These are phyloP conservation scores for Alviniconcha marisindica DNA, from an alignment of 1,140 invertebrate genomes.

Conservation along the genomic window DNA sequence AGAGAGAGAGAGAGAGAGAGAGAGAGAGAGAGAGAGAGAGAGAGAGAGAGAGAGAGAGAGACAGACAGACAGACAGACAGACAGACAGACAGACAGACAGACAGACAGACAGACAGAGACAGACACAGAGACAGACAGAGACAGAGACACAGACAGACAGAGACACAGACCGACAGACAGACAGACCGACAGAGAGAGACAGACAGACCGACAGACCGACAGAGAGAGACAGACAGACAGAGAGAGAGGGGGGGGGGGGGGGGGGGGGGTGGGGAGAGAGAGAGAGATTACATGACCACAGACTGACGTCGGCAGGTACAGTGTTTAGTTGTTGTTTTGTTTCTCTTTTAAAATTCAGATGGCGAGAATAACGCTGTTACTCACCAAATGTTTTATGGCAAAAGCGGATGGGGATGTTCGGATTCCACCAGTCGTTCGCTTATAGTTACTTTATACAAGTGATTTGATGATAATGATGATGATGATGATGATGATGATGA, in stretches of 20 bases:
- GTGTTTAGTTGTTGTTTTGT: neutral
- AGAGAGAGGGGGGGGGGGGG: neutral
- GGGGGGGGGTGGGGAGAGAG: too few species aligned
- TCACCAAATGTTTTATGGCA: too few species aligned
- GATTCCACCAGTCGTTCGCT: too few species aligned
- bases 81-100: neutral
- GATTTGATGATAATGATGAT: too few species aligned
- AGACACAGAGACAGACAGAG: neutral
- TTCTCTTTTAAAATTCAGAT: too few species aligned
- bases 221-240: neutral
- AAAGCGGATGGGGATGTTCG: too few species aligned
- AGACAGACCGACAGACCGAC: neutral
- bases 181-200: neutral
- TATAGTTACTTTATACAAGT: too few species aligned
- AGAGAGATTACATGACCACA: too few species aligned
- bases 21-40: neutral
- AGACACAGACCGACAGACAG: neutral
- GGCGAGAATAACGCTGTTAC: too few species aligned
- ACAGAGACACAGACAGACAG: neutral
- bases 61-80: neutral
- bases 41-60: neutral
- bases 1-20: conserved; percentile 8
- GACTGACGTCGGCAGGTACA: too few species aligned
- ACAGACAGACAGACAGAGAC: neutral
- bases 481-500: too few species aligned